Conservation (phyloP, 2,888 invertebrate species). For the Callimorpha dominula region DNA sequence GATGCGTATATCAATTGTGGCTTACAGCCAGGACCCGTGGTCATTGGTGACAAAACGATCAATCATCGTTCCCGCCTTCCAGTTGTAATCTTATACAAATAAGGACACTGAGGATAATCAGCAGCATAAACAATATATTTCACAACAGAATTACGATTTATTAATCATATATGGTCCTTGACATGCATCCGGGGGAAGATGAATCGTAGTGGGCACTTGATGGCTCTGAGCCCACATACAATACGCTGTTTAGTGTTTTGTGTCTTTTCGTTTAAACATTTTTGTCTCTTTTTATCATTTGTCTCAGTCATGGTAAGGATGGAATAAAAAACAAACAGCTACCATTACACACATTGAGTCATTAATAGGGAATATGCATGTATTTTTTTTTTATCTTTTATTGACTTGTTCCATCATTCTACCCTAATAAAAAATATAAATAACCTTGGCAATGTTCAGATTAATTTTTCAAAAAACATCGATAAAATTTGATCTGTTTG, state of each 20-base stretch:
- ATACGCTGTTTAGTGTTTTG: slow-evolving; percentile 1
- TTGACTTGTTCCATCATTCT: too few species aligned
- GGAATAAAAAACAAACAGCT: neutral
- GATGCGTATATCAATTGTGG: slow-evolving; percentile 45
- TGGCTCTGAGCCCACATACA: slow-evolving; percentile 10
- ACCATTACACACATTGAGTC: neutral
- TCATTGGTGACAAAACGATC: slow-evolving; percentile 43
- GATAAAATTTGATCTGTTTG: too few species aligned
- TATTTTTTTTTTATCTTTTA: too few species aligned
- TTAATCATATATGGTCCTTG: slow-evolving; percentile 64
- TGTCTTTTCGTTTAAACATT: neutral
- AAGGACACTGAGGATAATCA: slow-evolving; percentile 50
- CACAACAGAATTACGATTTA: slow-evolving; percentile 46
- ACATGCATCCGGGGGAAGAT: slow-evolving; percentile 56
- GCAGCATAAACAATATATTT: slow-evolving; percentile 51
- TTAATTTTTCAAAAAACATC: too few species aligned
- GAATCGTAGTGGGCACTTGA: slow-evolving; percentile 36
- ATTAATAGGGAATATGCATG: too few species aligned
- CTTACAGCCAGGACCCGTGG: slow-evolving; percentile 25
- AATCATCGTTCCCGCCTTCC: slow-evolving; percentile 46
- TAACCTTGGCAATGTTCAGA: too few species aligned
- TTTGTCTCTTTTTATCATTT: neutral
- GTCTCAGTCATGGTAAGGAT: neutral
- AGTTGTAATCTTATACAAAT: slow-evolving; percentile 52
- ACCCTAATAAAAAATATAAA: too few species aligned